Base-by-base conservation (phyloP, 2,797 vertebrate species). In the Poecilia wingei region DNA sequence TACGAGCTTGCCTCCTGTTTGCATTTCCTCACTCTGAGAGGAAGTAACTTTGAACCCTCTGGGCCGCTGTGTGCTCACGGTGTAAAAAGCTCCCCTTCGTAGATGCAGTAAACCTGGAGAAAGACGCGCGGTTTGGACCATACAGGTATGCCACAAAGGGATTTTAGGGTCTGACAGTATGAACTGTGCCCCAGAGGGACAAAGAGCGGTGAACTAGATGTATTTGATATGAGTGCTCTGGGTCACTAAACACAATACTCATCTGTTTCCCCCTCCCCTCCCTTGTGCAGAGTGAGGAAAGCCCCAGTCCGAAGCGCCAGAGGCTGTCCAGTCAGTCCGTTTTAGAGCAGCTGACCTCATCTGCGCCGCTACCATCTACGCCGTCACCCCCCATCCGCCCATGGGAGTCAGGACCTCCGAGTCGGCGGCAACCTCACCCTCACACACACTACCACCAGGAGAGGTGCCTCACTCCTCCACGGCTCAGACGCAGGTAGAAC, bases 341-440 rank as follows among this genome's bases (percentile, higher is more conserved):
- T 74, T 95, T 99, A 87, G 98, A 99, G 88, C 97, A 99, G 89
- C 96, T 97, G 82, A 93, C 97, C 76, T 93, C 98, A 64, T 93
- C 96, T 22, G 95, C 93, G 45, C 96, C 97, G 82, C 97, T 97
- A 79, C 97, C 98, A 81, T 97, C 97, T 88, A 96, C 97, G 53
- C 96, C 98, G 4, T 99, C 98, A 70, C 97, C 98, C 75, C 98
- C 98, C 91, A 98, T 99, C 95, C 96, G 97, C 93, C 98, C 98
- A 90, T 99, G 98, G 98, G 98, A 99, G 95, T 97, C 98, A 93
- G 96, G 96, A 87, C 96, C 97, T 86, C 97, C 96, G 84, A 98
- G 96, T 91, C 97, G 97, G 86, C 96, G 97, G 91, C 94, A 96
- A 80, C 95, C 97, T 94, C 97, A 97, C 96, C 96, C 97, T 92